Conservation (phyloP, 2,797 vertebrate species). For the Urosaurus nigricauda region DNA sequence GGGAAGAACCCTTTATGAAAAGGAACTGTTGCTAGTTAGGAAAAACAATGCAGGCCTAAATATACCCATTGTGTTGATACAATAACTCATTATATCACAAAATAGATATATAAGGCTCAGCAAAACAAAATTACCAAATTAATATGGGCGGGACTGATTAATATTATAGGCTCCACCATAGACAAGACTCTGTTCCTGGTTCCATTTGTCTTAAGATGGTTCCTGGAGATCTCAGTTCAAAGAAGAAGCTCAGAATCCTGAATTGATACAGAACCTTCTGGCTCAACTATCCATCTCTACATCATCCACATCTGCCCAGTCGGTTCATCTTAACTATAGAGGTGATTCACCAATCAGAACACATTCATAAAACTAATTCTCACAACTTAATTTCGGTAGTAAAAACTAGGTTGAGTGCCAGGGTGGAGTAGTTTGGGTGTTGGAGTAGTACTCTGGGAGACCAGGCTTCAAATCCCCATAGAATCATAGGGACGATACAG, state of each 20-base stretch:
- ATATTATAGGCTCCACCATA: not conserved
- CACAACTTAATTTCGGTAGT: not conserved
- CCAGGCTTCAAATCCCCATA: no score
- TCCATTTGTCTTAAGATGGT: no score
- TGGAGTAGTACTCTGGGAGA: no score
- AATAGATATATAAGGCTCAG: no score
- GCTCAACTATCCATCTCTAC: not conserved
- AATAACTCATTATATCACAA: no score
- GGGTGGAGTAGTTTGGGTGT: no score
- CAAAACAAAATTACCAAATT: no score
- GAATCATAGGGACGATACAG: no score
- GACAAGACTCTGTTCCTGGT: not conserved
- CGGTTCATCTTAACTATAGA: not conserved
- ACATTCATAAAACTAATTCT: not conserved
- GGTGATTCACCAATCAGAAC: not conserved
- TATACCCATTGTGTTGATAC: no score
- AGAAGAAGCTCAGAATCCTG: not conserved
- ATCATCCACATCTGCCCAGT: not conserved
- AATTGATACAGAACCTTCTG: not conserved
- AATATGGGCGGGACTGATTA: not conserved
- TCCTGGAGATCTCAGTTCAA: not conserved
- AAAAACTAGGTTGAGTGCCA: not conserved
- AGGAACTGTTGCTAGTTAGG: not conserved
- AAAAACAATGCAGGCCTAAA: not conserved
- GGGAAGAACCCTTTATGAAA: not conserved